A percentile compares a stretch with the other conserved stretches of the same genome.
Evolutionary conservation across 2,113 vertebrate species (phyloP).

Genomic region (Bubo blakistoni): DNA sequence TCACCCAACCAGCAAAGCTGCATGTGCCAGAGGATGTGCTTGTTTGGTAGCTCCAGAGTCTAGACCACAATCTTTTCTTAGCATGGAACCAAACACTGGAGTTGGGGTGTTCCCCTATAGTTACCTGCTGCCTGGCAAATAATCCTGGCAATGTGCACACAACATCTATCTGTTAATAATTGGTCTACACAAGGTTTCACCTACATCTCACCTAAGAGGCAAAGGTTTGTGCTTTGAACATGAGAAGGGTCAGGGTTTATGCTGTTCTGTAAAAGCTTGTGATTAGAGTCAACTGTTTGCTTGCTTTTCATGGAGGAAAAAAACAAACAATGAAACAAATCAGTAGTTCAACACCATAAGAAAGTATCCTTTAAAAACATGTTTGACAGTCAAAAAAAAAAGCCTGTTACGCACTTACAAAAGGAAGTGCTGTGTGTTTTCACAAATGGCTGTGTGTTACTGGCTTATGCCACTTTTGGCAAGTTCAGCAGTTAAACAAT

Average conservation of each 20-base stretch:
- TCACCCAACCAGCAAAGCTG: not conserved
- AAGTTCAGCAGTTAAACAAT: not conserved
- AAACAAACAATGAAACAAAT: not conserved
- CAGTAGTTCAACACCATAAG: not conserved
- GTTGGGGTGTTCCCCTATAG: rapidly evolving
- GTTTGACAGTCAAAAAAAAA: not conserved
- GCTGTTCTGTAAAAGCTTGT: not conserved
- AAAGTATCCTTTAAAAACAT: not conserved
- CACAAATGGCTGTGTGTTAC: not conserved
- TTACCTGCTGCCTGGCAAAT: not conserved
- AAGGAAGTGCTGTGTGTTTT: not conserved
- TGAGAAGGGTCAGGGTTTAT: not conserved
- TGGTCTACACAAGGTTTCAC: not conserved
- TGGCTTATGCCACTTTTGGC: not conserved
- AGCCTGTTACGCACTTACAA: not conserved
- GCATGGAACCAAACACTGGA: not conserved
- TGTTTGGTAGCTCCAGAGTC: not conserved
- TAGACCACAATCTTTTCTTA: not conserved
- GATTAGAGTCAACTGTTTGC: not conserved
- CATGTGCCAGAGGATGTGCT: not conserved
- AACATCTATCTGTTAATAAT: not conserved
- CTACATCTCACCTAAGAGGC: not conserved
- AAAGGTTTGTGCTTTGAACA: not conserved
- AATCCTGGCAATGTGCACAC: not conserved
- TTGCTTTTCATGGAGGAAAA: not conserved